Base-by-base conservation (phyloP, 2,113 vertebrate genomes). In the Aptenodytes forsteri region DNA sequence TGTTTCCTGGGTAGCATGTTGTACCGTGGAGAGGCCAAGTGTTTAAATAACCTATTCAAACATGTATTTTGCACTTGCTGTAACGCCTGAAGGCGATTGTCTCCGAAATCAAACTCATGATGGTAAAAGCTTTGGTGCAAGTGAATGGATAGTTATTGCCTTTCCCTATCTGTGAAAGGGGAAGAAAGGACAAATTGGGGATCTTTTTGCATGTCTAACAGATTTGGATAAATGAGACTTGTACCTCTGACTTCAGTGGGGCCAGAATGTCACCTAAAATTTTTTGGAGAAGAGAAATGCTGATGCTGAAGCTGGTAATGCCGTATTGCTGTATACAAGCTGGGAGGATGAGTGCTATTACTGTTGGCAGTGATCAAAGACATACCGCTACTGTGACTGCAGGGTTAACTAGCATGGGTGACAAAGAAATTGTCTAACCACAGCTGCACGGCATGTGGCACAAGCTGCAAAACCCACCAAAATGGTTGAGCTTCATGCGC, bases 401-500 rank as follows among this genome's bases (percentile, higher is more conserved):
- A 11, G 52, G 0, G 9, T 26, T 64, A 38, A 19, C 42, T 32
- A 27, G 23, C n/a, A 62, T 47, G 52, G n/a, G 69, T 58, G 10
- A 36, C 73, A 44, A 47, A 65, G 32, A 22, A 69, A 30, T 12
- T 23, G 11, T 18, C n/a, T 1, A 1, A 38, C 0, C 44, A 8
- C 16, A 58, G n/a, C 64, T 69, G 81, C 61, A 15, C 25, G 23
- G 29, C 2, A 2, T 5, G 32, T 4, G 76, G 62, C 27, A 71
- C 12, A 5, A 6, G 3, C 67, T 73, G 78, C 40, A 50, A 64
- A 90, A 34, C 23, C 46, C 56, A 36, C 14, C 78, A 14, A 2
- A 26, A 27, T 1, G 16, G 21, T 1, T 9, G 18, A 58, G 36
- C 20, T 34, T 44, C 0, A 0, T 5, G 46, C 10, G 0, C 66